Percentiles rank a stretch among this genome's conserved stretches.
Conservation (phyloP, 2,888 invertebrate genomes). For the Epirrhoe tristata region DNA sequence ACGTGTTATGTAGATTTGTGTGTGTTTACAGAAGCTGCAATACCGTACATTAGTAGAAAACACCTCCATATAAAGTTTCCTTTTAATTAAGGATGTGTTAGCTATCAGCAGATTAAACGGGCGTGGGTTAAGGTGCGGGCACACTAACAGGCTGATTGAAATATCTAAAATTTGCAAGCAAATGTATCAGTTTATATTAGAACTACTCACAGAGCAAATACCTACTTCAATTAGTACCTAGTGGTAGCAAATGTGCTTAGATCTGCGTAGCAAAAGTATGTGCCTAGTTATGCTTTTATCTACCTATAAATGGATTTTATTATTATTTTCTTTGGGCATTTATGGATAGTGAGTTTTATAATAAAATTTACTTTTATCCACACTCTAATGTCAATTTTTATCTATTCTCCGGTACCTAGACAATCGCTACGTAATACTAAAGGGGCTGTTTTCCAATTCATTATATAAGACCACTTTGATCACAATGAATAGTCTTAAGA, state of each 20-base stretch:
- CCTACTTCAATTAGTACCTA: not conserved
- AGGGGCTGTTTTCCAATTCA: too few species aligned
- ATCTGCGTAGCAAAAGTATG: too few species aligned
- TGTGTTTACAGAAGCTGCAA: constrained; percentile 30
- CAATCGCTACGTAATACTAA: too few species aligned
- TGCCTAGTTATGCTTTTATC: too few species aligned
- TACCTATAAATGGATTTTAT: too few species aligned
- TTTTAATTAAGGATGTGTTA: constrained; percentile 45
- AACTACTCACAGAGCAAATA: constrained; percentile 1
- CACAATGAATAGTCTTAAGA: too few species aligned
- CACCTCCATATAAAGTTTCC: constrained; percentile 34
- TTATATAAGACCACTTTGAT: too few species aligned
- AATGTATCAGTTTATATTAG: constrained; percentile 46
- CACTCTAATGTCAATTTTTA: too few species aligned
- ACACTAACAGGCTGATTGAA: constrained; percentile 19
- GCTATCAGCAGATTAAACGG: constrained; percentile 26
- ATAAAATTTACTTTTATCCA: too few species aligned
- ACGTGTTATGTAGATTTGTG: constrained; percentile 27
- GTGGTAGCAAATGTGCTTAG: not conserved
- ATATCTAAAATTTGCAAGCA: constrained; percentile 40
- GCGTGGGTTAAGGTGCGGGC: constrained; percentile 32
- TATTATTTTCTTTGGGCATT: too few species aligned
- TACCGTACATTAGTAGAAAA: constrained; percentile 36
- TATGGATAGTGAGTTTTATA: too few species aligned
- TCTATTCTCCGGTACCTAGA: too few species aligned